Evolutionary conservation across 2,113 vertebrate species (phyloP).

Genomic region (Osmerus eperlanus): DNA sequence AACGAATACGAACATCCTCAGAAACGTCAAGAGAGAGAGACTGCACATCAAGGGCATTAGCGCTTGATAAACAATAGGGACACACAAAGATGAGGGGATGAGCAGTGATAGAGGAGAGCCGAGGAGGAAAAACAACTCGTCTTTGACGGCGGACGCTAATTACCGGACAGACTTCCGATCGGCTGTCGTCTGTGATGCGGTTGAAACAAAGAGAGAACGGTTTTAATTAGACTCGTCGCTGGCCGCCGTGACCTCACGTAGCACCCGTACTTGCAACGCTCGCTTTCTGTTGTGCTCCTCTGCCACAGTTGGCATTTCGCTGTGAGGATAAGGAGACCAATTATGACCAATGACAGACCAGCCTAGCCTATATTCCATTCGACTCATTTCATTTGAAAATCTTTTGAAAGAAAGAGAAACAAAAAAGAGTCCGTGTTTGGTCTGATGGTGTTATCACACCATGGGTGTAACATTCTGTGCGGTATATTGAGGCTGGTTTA

Average conservation of each 20-base stretch:
- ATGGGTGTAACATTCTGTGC: too few species aligned
- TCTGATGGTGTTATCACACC: too few species aligned
- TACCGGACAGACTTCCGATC: constrained; percentile 61
- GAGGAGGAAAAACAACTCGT: constrained; percentile 35
- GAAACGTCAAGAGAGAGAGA: constrained; percentile 23
- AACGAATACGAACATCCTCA: constrained; percentile 2
- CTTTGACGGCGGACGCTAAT: constrained; percentile 61
- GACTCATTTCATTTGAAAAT: too few species aligned
- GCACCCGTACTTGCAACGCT: constrained; percentile 29
- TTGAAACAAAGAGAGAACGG: constrained; percentile 62
- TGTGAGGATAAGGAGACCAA: constrained; percentile 29
- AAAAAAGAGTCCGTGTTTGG: too few species aligned
- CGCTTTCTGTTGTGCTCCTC: constrained; percentile 39
- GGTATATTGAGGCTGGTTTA: too few species aligned
- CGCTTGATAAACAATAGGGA: constrained; percentile 49
- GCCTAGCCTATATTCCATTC: not conserved
- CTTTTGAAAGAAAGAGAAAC: too few species aligned
- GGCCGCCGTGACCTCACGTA: constrained; percentile 50
- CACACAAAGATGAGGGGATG: constrained; percentile 11
- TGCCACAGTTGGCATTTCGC: constrained; percentile 48
- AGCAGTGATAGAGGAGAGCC: not conserved
- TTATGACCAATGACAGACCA: constrained; percentile 34
- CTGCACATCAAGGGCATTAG: constrained; percentile 43
- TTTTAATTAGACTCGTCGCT: constrained; percentile 66
- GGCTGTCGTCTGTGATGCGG: constrained; percentile 69